Evolutionary conservation across 2,888 invertebrate species (phyloP).

Genomic region (Dolichopus griseipennis): DNA sequence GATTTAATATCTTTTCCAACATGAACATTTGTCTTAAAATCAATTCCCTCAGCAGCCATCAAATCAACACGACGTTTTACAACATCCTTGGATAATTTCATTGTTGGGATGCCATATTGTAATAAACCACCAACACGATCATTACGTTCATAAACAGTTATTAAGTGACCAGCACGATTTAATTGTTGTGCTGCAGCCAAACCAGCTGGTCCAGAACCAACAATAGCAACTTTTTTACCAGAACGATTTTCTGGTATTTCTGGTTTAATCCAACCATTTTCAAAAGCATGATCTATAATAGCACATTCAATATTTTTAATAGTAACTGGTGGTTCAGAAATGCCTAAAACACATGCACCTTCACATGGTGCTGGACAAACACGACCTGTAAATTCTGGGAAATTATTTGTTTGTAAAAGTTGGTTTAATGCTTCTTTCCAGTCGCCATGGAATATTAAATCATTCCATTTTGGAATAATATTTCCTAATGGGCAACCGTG

Average conservation of each 20-base stretch:
- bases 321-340: slow-evolving; percentile 93
- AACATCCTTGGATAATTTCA: slow-evolving; percentile 93
- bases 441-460: slow-evolving; percentile 85
- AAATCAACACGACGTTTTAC: slow-evolving; percentile 82
- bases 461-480: slow-evolving; percentile 99
- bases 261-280: slow-evolving; percentile 87
- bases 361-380: slow-evolving; percentile 97
- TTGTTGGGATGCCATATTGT: slow-evolving; percentile 97
- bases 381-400: slow-evolving; percentile 94
- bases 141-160: slow-evolving; percentile 94
- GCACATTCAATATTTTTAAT: slow-evolving; percentile 99
- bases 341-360: slow-evolving; percentile 93
- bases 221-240: slow-evolving; percentile 75
- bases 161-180: slow-evolving; percentile 88
- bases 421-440: slow-evolving; percentile 92
- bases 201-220: slow-evolving; percentile 92
- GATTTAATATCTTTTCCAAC: slow-evolving; percentile 87
- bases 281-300: slow-evolving; percentile 96
- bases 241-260: slow-evolving; percentile 65
- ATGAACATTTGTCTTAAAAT: slow-evolving; percentile 80
- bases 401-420: slow-evolving; percentile 95
- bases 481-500: slow-evolving; percentile 97
- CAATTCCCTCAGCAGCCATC: slow-evolving; percentile 79
- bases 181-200: slow-evolving; percentile 94
- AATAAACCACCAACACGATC: slow-evolving; percentile 90